phyloP scores from a whole-genome alignment of 2,797 vertebrate species.

The Orientallactaga sibirica region DNA sequence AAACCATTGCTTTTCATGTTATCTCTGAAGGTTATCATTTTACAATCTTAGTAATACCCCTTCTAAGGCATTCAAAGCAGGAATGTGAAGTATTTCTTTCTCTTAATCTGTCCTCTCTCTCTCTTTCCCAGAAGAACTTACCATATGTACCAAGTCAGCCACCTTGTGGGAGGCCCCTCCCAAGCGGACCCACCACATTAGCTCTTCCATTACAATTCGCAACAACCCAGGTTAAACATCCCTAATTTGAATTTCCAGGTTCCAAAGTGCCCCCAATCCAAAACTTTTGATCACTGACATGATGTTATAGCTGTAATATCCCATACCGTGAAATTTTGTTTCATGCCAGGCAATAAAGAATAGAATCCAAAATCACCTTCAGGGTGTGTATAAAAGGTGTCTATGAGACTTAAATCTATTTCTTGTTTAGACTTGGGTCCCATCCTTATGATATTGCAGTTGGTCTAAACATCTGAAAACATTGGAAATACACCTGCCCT shows the following conservation, averaged over 20 bases:
- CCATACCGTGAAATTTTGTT: neutral
- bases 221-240: neutral
- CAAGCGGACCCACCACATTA: neutral
- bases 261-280: neutral
- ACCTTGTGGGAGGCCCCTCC: neutral
- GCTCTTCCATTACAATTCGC: neutral
- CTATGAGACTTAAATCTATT: neutral
- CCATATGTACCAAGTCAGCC: neutral
- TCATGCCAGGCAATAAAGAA: neutral
- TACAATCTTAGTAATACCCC: conserved; percentile 15
- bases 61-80: conserved; percentile 38
- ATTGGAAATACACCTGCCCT: neutral
- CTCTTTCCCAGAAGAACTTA: neutral
- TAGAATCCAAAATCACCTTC: neutral
- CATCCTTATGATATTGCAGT: neutral
- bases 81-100: neutral
- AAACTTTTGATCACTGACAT: neutral
- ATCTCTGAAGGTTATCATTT: conserved; percentile 23
- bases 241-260: neutral
- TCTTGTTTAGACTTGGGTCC: neutral
- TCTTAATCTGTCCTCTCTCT: no score
- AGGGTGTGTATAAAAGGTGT: neutral
- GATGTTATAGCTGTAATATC: neutral
- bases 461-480: neutral
- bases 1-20: conserved; percentile 8